These are phyloP conservation scores for Chrysolina haemoptera DNA, from an alignment of 2,888 invertebrate genomes.

Conservation along the genomic window DNA sequence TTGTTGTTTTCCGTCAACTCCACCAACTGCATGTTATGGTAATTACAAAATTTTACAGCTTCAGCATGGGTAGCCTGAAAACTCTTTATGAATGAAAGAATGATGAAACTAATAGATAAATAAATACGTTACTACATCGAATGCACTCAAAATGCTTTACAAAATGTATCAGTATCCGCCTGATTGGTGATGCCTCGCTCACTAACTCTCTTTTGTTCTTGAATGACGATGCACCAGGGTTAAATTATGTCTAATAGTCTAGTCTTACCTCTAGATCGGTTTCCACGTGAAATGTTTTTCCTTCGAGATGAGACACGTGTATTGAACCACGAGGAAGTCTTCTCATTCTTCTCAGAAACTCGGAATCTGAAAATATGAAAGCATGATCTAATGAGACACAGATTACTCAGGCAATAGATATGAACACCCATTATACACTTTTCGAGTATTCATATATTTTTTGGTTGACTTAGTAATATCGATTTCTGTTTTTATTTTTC, in stretches of 20 bases:
- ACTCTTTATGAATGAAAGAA: no score
- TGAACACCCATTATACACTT: no score
- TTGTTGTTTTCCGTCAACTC: neutral
- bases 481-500: no score
- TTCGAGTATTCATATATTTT: no score
- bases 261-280: neutral
- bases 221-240: neutral
- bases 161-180: no score
- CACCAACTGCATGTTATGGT: neutral
- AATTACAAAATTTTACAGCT: neutral
- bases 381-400: no score
- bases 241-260: neutral
- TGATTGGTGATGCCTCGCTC: neutral
- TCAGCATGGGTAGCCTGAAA: neutral
- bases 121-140: no score
- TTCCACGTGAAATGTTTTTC: constrained; percentile 8
- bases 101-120: no score
- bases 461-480: no score
- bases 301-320: constrained; percentile 5
- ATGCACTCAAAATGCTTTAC: no score
- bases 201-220: no score
- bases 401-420: no score
- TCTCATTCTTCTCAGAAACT: neutral
- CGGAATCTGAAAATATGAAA: neutral
- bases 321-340: neutral